These are phyloP conservation scores for Tragelaphus eurycerus DNA, from an alignment of 2,797 vertebrate species.

Conservation along the genomic window DNA sequence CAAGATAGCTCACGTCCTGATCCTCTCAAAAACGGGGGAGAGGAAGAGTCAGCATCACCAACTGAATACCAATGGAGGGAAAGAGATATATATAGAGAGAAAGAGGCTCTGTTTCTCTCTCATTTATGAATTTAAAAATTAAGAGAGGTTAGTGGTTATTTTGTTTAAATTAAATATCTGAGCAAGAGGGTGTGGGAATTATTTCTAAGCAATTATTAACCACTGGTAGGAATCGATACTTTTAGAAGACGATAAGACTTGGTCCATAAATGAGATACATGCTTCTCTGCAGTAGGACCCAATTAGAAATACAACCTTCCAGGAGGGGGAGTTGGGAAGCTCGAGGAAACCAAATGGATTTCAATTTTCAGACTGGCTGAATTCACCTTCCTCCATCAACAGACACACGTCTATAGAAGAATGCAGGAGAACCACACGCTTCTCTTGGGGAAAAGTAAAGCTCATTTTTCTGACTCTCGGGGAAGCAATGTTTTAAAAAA, in stretches of 20 bases:
- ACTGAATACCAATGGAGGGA: fast-evolving
- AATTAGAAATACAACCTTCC: constrained; percentile 71
- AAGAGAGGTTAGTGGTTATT: neutral
- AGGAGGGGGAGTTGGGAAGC: constrained; percentile 26
- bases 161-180: constrained; percentile 42
- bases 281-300: constrained; percentile 58
- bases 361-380: constrained; percentile 64
- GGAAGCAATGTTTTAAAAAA: neutral
- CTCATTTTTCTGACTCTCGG: neutral
- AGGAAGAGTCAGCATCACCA: neutral
- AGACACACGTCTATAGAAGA: neutral
- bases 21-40: fast-evolving
- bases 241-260: neutral
- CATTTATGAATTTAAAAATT: neutral
- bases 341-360: constrained; percentile 68
- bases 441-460: neutral
- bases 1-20: neutral
- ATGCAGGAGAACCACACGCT: neutral
- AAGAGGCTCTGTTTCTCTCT: neutral
- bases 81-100: fast-evolving
- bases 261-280: constrained; percentile 68
- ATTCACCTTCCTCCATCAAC: neutral
- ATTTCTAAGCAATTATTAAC: constrained; percentile 54
- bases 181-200: constrained; percentile 24
- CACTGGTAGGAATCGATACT: constrained; percentile 29